Conservation (phyloP, 1,140 invertebrate genomes). For the Zelostemma sp. region DNA sequence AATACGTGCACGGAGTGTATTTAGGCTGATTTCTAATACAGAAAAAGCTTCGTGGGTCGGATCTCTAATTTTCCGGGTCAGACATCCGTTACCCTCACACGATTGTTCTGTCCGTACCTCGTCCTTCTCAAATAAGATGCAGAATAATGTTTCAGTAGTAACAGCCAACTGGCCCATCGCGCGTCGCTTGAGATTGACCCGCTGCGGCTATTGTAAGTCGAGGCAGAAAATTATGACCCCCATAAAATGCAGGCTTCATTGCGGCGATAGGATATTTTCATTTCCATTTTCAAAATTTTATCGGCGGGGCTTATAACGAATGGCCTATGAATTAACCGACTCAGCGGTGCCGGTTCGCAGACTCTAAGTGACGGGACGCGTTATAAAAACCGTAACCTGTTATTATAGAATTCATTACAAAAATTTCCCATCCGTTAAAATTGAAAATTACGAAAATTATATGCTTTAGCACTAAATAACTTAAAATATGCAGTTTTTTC, state of each 20-base stretch:
- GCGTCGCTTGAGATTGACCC: background rate
- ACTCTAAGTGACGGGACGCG: no score
- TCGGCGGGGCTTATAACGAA: background rate
- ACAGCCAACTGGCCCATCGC: background rate
- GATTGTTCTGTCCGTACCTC: background rate
- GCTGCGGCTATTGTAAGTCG: background rate
- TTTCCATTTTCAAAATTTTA: constrained; percentile 2
- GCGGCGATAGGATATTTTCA: constrained; percentile 1
- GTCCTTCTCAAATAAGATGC: constrained; percentile 3
- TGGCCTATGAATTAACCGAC: background rate
- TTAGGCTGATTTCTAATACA: background rate
- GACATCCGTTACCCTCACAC: constrained; percentile 2
- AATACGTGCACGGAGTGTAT: background rate
- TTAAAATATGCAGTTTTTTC: no score
- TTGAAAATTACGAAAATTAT: no score
- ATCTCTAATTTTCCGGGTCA: constrained; percentile 3
- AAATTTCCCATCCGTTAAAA: no score
- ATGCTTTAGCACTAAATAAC: no score
- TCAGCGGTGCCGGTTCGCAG: no score
- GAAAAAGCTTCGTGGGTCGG: background rate
- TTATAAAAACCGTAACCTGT: no score
- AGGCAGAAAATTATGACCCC: background rate
- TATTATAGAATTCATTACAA: no score
- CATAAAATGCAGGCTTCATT: background rate
- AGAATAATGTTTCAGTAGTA: constrained; percentile 5